Evolutionary conservation across 2,888 invertebrate species (phyloP).

Genomic region (Gymnosoma rotundatum): DNA sequence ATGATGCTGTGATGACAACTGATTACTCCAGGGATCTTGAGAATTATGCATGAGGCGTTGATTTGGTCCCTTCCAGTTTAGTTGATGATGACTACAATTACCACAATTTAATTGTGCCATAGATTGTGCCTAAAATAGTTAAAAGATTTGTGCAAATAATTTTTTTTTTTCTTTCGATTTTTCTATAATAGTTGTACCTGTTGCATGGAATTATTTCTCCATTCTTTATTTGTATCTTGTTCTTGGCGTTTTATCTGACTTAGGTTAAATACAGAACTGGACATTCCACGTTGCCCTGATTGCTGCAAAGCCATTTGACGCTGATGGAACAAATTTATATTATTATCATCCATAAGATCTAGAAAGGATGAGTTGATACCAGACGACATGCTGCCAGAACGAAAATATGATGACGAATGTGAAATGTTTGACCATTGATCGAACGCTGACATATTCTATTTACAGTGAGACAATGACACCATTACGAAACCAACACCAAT

Average conservation of each 20-base stretch:
- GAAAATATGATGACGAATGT: constrained; percentile 81
- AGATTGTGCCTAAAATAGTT: constrained; percentile 85
- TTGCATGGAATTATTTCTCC: constrained; percentile 82
- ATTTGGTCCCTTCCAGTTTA: constrained; percentile 76
- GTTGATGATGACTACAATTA: constrained; percentile 81
- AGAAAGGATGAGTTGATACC: constrained; percentile 81
- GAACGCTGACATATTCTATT: constrained; percentile 75
- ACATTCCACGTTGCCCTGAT: constrained; percentile 78
- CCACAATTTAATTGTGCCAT: constrained; percentile 87
- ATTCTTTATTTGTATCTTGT: constrained; percentile 74
- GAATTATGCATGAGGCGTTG: constrained; percentile 61
- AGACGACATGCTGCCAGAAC: constrained; percentile 82
- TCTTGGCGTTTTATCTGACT: constrained; percentile 79
- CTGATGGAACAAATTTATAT: constrained; percentile 79
- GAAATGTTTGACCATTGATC: constrained; percentile 82
- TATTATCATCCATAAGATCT: constrained; percentile 81
- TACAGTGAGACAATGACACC: constrained; percentile 66
- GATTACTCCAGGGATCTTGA: constrained; percentile 78
- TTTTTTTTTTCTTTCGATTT: too few relatives aligned
- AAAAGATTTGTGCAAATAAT: background rate
- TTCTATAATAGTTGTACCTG: constrained; percentile 82
- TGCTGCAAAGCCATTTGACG: constrained; percentile 73
- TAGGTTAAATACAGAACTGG: constrained; percentile 84
- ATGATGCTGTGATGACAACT: constrained; percentile 77
- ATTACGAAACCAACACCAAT: constrained; percentile 56